phyloP scores from a whole-genome alignment of 2,888 invertebrate species.

The Horisme vitalbata region DNA sequence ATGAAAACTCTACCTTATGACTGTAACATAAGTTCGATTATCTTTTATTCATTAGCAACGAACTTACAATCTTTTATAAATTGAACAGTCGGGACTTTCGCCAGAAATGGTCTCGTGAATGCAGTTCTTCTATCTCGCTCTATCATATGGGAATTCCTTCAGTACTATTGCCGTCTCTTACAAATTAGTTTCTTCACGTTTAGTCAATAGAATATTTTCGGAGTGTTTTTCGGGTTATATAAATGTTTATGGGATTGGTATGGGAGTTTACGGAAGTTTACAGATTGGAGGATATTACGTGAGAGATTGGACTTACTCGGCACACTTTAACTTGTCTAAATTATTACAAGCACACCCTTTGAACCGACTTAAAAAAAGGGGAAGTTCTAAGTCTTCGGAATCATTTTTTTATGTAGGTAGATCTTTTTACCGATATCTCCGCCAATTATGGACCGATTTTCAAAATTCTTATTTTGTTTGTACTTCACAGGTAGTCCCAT shows the following conservation, averaged over 20 bases:
- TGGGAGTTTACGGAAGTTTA: too few relatives aligned
- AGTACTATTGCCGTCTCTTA: constrained; percentile 41
- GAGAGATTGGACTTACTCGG: too few relatives aligned
- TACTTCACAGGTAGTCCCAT: too few relatives aligned
- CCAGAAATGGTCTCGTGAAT: constrained; percentile 73
- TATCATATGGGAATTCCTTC: constrained; percentile 24
- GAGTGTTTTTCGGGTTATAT: constrained; percentile 39
- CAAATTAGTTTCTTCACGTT: constrained; percentile 51
- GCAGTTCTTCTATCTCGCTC: constrained; percentile 54
- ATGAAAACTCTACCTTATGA: constrained; percentile 28
- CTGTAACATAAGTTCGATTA: constrained; percentile 15
- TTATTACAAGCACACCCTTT: too few relatives aligned
- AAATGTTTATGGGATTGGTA: constrained; percentile 8
- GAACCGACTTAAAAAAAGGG: too few relatives aligned
- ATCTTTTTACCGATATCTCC: too few relatives aligned
- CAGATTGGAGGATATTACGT: too few relatives aligned
- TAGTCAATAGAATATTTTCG: constrained; percentile 60
- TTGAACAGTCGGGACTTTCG: constrained; percentile 44
- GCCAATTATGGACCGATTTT: too few relatives aligned
- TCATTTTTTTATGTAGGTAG: too few relatives aligned
- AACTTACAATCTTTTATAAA: constrained; percentile 39
- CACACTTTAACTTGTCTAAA: too few relatives aligned
- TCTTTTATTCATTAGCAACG: not conserved
- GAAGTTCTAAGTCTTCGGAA: too few relatives aligned
- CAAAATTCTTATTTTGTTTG: too few relatives aligned